phyloP scores from a whole-genome alignment of 2,113 vertebrate genomes.

The Tichodroma muraria region DNA sequence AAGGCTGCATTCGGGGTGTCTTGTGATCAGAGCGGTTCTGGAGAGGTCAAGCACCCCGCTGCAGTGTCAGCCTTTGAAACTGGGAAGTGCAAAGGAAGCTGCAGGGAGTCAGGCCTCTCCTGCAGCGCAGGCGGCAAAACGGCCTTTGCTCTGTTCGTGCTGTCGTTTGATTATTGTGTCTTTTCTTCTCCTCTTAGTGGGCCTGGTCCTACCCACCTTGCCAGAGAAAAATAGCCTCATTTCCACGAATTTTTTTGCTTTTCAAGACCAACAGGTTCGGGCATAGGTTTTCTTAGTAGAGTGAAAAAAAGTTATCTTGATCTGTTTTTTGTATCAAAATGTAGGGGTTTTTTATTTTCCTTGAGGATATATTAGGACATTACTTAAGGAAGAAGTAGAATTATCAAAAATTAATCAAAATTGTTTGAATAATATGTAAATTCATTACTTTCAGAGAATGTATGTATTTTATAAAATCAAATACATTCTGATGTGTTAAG shows the following conservation, averaged over 20 bases:
- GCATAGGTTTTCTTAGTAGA: neutral
- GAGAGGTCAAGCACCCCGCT: neutral
- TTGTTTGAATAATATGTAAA: neutral
- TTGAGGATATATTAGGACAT: neutral
- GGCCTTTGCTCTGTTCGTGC: neutral
- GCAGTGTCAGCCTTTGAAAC: conserved; percentile 1
- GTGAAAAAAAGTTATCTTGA: neutral
- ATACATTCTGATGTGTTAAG: neutral
- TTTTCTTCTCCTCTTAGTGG: neutral
- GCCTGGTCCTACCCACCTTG: neutral
- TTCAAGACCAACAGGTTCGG: neutral
- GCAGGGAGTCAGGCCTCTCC: neutral
- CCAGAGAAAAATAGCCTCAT: neutral
- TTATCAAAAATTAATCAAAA: neutral
- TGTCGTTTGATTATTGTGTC: neutral
- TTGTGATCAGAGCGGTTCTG: neutral
- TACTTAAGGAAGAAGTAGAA: neutral
- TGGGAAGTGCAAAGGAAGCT: neutral
- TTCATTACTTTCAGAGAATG: neutral
- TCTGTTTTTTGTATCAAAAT: neutral
- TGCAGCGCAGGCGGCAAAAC: fast-evolving
- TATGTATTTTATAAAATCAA: neutral
- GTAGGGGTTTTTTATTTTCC: neutral
- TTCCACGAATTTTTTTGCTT: neutral
- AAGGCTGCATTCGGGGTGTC: neutral